Evolutionary conservation across 2,113 vertebrate species (phyloP), one percentile per base, ranked within the genome.

Genomic region (Scatophagus argus): DNA sequence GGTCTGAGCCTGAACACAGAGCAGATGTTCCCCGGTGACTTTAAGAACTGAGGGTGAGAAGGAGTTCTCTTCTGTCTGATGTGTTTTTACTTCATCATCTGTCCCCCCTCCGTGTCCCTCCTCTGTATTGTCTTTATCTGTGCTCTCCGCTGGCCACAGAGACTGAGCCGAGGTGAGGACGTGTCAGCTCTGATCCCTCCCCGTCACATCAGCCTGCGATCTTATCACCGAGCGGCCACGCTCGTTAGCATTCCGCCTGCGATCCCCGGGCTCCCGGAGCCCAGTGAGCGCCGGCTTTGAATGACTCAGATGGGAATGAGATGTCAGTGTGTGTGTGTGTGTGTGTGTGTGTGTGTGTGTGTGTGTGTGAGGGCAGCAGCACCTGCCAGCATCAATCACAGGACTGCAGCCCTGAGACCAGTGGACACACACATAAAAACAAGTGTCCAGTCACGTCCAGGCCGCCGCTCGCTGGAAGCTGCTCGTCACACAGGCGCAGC

Each of bases 311-410:
- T 54, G 73, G 56, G 81, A 91, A 89, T 84, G 81, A 91, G 81
- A 82, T 83, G 80, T 82, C 74, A 75, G 77, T 54, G 81, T 58
- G 77, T 3, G 58, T 1, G 59, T 62, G 82, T 58, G 63, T 1
- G 59, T 62, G 82, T 58, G 63, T 1, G 59, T 62, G 82, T 58
- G 63, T 1, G 59, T 62, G 82, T 58, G 77, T 54, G 81, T 58
- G 77, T 3, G 58, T 1, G 59, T 62, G 82, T 58, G 63, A 69
- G 67, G 63, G 46, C n/a, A 74, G 77, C 32, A 60, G 52, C 71
- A 74, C 81, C 83, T 86, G 71, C 84, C 84, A 90, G 84, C 71
- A 84, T 87, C 83, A 77, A 86, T 86, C 81, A 72, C 68, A 65
- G 31, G 70, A n/a, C 56, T 59, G 16, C 36, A 25, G 62, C 81